Conservation (phyloP, 2,888 invertebrate genomes). For the Drosophila anceps region DNA sequence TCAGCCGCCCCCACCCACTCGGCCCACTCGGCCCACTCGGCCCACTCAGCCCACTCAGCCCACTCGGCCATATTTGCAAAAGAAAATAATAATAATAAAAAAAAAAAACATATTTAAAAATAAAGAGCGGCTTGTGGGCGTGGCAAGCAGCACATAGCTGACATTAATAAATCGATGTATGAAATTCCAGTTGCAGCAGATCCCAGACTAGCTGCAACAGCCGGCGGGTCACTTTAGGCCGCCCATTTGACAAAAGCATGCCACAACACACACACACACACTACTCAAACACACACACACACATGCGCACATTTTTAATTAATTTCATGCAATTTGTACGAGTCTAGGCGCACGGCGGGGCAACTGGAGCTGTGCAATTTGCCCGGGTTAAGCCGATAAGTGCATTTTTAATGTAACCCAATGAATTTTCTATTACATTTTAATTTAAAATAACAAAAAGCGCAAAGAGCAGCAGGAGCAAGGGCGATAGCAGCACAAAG, state of each 20-base stretch:
- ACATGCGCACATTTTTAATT: conserved; percentile 74
- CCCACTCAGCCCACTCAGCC: conserved; percentile 15
- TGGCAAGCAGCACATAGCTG: conserved; percentile 65
- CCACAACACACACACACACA: conserved; percentile 48
- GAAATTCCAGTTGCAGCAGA: conserved; percentile 57
- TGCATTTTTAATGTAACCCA: conserved; percentile 79
- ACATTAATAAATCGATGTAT: conserved; percentile 81
- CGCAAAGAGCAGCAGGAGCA: background rate
- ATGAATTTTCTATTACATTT: conserved; percentile 81
- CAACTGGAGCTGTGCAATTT: conserved; percentile 59
- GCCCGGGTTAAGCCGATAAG: conserved; percentile 78
- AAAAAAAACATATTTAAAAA: background rate
- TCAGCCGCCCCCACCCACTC: conserved; percentile 6
- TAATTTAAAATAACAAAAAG: conserved; percentile 76
- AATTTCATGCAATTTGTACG: conserved; percentile 80
- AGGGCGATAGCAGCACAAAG: background rate
- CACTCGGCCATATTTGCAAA: conserved; percentile 42
- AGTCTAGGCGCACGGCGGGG: conserved; percentile 26
- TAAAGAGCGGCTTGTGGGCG: conserved; percentile 29
- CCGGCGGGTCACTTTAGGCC: conserved; percentile 76
- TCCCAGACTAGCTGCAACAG: conserved; percentile 55
- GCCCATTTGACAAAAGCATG: conserved; percentile 76
- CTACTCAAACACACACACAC: conserved; percentile 23
- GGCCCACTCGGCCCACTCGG: conserved; percentile 6
- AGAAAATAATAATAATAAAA: conserved; percentile 30